Evolutionary conservation across 2,797 vertebrate genomes (phyloP), one percentile per base, ranked within the genome.

Genomic region (Gila robusta): DNA sequence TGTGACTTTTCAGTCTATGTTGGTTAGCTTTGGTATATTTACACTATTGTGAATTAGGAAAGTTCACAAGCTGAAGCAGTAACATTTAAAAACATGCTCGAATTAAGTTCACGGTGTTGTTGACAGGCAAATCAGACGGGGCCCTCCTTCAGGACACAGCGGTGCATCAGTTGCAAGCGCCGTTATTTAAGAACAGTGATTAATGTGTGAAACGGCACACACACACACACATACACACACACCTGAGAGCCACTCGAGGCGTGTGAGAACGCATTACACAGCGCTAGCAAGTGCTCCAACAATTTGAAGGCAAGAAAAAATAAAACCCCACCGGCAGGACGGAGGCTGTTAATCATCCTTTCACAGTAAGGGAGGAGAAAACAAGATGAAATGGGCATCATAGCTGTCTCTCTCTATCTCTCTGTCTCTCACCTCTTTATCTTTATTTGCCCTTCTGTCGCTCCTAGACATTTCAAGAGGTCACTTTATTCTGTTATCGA

Each of bases 111-210:
- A 47, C 76, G 89, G 89, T 92, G 93, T 87, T 89, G 93, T 93
- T 92, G 94, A 94, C 93, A 92, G 91, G 93, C 92, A 94, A 94
- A 93, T 83, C 92, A 92, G 78, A 87, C 69, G 89, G 90, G 88
- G 93, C 54, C 28, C 91, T 91, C 91, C 92, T 91, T 89, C 77
- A 91, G 85, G 93, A 93, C 93, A 73, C 76, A 11, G 93, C 90
- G 90, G 92, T 93, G 89, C 93, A 91, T 93, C 93, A 86, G 93
- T 93, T 94, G 93, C 93, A 91, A 94, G 91, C 93, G 92, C 88
- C 95, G 93, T 96, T 96, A 95, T 93, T 93, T 96, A 97, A 94
- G 94, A 94, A 94, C 89, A 91, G 93, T 94, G 92, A 96, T 97
- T 96, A 95, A 95, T 95, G 93, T 93, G 91, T 90, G 93, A 94